Base-by-base conservation (phyloP, 2,797 vertebrate species). In the Danio albolineatus region DNA sequence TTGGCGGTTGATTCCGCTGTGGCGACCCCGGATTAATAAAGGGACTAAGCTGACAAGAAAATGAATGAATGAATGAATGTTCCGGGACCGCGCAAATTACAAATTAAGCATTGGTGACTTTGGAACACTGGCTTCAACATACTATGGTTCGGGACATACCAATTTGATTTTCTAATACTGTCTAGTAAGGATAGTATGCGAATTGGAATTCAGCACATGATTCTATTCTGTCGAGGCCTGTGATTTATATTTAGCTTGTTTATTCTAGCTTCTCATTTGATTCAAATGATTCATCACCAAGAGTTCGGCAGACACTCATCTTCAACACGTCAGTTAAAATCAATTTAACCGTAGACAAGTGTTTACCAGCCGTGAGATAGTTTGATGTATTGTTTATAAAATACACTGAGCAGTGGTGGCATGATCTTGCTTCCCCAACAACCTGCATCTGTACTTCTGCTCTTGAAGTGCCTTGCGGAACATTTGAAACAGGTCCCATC, bases 211-310 rank as follows among this genome's bases (percentile, higher is more conserved):
- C 28, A 28, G 28, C 28, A 28, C 28, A 28, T 28, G 28, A 28
- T 28, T 28, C 28, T 28, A 28, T 28, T 76, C 57, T 70, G 8
- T 16, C 62, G 39, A 39, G 62, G 8, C n/a, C 13, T 53, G 48
- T 80, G 79, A 86, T 28, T 28, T 28, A 28, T 28, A 1, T 28
- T 28, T 28, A 28, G 28, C 28, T 28, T 28, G 28, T 28, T 77
- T 78, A 43, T 85, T 57, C 72, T 36, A 83, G 75, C 70, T 70
- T n/a, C 79, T 86, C 80, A 84, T 69, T 87, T 82, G 80, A 74
- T 80, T 79, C 79, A 81, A 73, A 77, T 85, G 69, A 85, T 87
- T 89, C 80, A 83, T 49, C 16, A 6, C 2, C 54, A 17, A 2
- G 4, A 13, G 82, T 85, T 83, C 51, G 48, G 78, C 83, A 83